phyloP scores from a whole-genome alignment of 2,113 vertebrate genomes.

The Thermophis baileyi region DNA sequence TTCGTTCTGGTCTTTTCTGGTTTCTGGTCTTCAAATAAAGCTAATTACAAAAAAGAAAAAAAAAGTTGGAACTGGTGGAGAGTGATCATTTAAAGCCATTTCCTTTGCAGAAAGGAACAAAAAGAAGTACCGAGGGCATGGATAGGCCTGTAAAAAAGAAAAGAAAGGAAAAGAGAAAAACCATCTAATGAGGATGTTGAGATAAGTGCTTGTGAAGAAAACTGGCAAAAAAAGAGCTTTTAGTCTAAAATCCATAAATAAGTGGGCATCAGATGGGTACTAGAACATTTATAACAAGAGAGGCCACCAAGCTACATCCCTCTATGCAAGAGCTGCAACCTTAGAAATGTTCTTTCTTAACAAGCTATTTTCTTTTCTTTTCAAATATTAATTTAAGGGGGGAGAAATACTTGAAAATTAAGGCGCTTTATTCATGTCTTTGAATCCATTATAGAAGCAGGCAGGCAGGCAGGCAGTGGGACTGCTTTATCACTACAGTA shows the following conservation, averaged over 20 bases:
- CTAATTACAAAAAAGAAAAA: slow-evolving; percentile 77
- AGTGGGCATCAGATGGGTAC: slow-evolving; percentile 78
- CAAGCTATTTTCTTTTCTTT: slow-evolving; percentile 68
- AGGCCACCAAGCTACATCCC: slow-evolving; percentile 70
- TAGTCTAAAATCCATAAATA: slow-evolving; percentile 81
- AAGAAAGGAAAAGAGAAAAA: slow-evolving; percentile 74
- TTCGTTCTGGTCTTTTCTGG: slow-evolving; percentile 75
- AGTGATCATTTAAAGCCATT: slow-evolving; percentile 81
- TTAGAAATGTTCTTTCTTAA: slow-evolving; percentile 66
- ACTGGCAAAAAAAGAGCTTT: slow-evolving; percentile 81
- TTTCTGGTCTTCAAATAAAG: slow-evolving; percentile 78
- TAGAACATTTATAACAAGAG: slow-evolving; percentile 78
- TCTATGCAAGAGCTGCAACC: slow-evolving; percentile 66
- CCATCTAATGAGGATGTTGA: slow-evolving; percentile 82
- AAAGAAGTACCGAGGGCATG: slow-evolving; percentile 77
- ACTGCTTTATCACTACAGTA: slow-evolving; percentile 52
- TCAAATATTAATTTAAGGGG: slow-evolving; percentile 70
- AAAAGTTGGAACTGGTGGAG: slow-evolving; percentile 76
- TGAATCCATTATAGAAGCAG: slow-evolving; percentile 68
- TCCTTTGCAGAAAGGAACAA: slow-evolving; percentile 80
- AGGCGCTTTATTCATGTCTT: slow-evolving; percentile 73
- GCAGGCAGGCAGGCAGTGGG: slow-evolving; percentile 50
- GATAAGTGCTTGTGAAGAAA: slow-evolving; percentile 82
- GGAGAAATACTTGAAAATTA: slow-evolving; percentile 79
- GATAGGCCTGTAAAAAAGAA: slow-evolving; percentile 66